A percentile compares a stretch with the other conserved stretches of the same genome.
Conservation (phyloP, 1,140 invertebrate genomes). For the Ips typographus region DNA sequence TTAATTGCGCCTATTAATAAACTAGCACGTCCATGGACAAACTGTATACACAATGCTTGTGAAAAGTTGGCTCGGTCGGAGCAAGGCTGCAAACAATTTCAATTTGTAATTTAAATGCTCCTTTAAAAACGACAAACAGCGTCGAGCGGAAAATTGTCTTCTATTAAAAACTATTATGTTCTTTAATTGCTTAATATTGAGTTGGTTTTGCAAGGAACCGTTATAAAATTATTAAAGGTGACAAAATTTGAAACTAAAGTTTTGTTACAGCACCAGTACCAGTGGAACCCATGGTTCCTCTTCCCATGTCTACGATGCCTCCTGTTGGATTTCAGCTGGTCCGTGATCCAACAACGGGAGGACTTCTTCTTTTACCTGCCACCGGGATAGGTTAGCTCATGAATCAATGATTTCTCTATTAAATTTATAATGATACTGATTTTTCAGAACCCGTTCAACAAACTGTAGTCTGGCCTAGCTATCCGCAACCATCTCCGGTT, state of each 20-base stretch:
- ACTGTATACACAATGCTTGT: too few species aligned
- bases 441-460: constrained; percentile 71
- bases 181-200: too few species aligned
- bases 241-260: neutral
- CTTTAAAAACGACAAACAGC: too few species aligned
- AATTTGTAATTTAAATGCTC: too few species aligned
- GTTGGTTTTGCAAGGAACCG: too few species aligned
- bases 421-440: neutral
- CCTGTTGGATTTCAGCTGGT: constrained; percentile 76
- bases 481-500: constrained; percentile 61
- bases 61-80: too few species aligned
- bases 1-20: too few species aligned
- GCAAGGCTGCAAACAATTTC: too few species aligned
- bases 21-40: too few species aligned
- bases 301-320: constrained; percentile 63
- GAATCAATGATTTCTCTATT: neutral
- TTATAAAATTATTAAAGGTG: too few species aligned
- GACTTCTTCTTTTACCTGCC: constrained; percentile 75
- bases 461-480: constrained; percentile 71
- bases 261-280: constrained; percentile 60
- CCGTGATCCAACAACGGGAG: constrained; percentile 77
- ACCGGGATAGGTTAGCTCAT: constrained; percentile 58
- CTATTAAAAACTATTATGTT: too few species aligned
- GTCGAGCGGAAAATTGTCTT: too few species aligned
- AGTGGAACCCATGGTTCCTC: constrained; percentile 68